Evolutionary conservation across 2,888 invertebrate genomes (phyloP), one percentile per base, ranked within the genome.

Genomic region (Drosophila lacicola): DNA sequence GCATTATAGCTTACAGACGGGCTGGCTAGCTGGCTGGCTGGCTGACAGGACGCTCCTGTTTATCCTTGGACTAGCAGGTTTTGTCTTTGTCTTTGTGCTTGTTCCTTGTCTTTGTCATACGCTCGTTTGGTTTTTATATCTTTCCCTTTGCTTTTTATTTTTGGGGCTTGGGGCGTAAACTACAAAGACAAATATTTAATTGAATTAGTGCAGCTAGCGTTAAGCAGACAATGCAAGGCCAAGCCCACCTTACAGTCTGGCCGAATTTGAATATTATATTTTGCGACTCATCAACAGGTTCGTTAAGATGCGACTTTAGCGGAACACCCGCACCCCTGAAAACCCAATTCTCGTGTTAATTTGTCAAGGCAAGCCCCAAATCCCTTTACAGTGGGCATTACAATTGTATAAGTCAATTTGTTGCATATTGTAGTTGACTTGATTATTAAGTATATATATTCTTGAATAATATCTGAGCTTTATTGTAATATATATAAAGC

Each of bases 121-220:
- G 77, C 76, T 77, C 77, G 76, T 70, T 77, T 77, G 76, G 69
- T 39, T 77, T 74, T 70, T 68, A 71, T 56, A 68, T 62, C 56
- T 53, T 19, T 56, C 42, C 60, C 50, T 53, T 51, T 19, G 42
- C 49, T 21, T 44, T 46, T 74, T 51, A 34, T 64, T 50, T 37
- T 66, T 45, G 42, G 45, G 45, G 51, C 14, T 14, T 21, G 36
- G 21, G 55, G 36, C 64, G 4, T 60, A 74, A 88, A 88, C 86
- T 88, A 85, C 86, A 88, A 86, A 86, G 86, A 83, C 85, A 88
- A 86, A 86, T 86, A 86, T 86, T 86, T 86, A 86, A 86, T 86
- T 86, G 88, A 86, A 86, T 86, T 86, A 86, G 86, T 86, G 88
- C 86, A 88, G 86, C 80, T 66, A 78, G 82, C 80, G 79, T 85